Base-by-base conservation (phyloP, 35 echinoderm and acorn worm species). In the Heliocidaris tuberculata region DNA sequence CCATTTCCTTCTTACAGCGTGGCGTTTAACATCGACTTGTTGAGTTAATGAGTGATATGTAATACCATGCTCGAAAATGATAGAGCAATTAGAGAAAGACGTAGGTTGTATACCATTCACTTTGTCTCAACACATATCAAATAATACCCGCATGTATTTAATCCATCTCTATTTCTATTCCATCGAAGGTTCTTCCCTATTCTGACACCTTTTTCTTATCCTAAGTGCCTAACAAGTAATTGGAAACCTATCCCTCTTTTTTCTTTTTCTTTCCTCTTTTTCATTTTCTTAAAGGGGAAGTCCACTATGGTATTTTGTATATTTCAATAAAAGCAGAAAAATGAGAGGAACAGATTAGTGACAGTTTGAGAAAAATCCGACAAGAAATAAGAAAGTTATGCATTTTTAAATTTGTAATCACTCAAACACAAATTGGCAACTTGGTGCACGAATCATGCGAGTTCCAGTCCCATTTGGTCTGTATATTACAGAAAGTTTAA, bases 101-200 rank as follows among this genome's bases (percentile, higher is more conserved):
- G 65, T n/a, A 78, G 65, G 19, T 78, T 24, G 35, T 78, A n/a
- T 78, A 78, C 65, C 65, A 78, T 78, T 89, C 87, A 48, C 47
- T 89, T 89, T 89, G 32, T 89, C 31, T 42, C 87, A 47, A 47
- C 87, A 32, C 87, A 89, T 89, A 89, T 89, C 87, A 89, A 89
- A 89, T 89, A 48, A 89, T 89, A 89, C 87, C 87, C 21, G 87
- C 87, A 89, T 89, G 65, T 47, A 89, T 89, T 89, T 47, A 89
- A 89, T 89, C 47, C 87, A 89, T 89, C 87, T 89, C 31, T 48
- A 48, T 89, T 89, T 89, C 87, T 89, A 89, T 89, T 89, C 31
- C 7, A 89, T 13, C 87, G 87, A 89, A 89, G 87, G 87, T 89
- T 89, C 5, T 89, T 89, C 4, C 86, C 24, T 87, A 9, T 87